Evolutionary conservation across 2,888 invertebrate genomes (phyloP).

Genomic region (Synanthedon tipuliformis): DNA sequence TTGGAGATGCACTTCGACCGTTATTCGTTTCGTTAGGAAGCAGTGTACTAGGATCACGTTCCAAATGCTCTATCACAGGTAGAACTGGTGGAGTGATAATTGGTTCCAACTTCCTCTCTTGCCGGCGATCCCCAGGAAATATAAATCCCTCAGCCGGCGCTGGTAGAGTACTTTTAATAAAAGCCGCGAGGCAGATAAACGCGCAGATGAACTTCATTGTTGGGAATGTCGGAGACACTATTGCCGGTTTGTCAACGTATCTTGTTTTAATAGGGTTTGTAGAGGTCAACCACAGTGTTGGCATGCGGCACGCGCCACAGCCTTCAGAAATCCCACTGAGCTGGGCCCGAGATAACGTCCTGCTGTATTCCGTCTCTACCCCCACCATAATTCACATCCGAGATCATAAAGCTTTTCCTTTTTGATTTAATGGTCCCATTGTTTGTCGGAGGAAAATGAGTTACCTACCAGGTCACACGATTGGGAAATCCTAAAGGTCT

Average conservation of each 20-base stretch:
- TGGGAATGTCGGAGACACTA: conserved; percentile 46
- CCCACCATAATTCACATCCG: conserved; percentile 19
- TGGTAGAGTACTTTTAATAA: conserved; percentile 18
- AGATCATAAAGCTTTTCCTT: conserved; percentile 32
- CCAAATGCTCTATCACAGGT: conserved; percentile 61
- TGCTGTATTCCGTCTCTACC: conserved; percentile 44
- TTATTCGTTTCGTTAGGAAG: conserved; percentile 36
- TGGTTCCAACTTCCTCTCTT: conserved; percentile 48
- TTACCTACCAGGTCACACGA: conserved; percentile 22
- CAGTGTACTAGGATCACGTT: conserved; percentile 60
- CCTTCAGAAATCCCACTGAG: conserved; percentile 70
- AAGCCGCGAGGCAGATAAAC: conserved; percentile 32
- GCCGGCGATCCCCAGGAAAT: conserved; percentile 46
- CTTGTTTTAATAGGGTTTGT: conserved; percentile 63
- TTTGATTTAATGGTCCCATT: conserved; percentile 45
- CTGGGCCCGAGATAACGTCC: conserved; percentile 46
- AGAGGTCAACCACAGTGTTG: conserved; percentile 56
- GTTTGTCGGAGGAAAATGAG: conserved; percentile 34
- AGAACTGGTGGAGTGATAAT: conserved; percentile 62
- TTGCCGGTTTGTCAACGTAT: conserved; percentile 39
- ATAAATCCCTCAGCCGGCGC: conserved; percentile 39
- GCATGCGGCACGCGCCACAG: conserved; percentile 68
- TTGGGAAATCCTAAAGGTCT: conserved; percentile 45
- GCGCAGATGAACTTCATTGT: conserved; percentile 52
- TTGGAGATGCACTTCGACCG: conserved; percentile 11